Percentiles rank a stretch among this genome's conserved stretches.
phyloP scores from a whole-genome alignment of 2,888 invertebrate genomes.

The Amiota mariae region DNA sequence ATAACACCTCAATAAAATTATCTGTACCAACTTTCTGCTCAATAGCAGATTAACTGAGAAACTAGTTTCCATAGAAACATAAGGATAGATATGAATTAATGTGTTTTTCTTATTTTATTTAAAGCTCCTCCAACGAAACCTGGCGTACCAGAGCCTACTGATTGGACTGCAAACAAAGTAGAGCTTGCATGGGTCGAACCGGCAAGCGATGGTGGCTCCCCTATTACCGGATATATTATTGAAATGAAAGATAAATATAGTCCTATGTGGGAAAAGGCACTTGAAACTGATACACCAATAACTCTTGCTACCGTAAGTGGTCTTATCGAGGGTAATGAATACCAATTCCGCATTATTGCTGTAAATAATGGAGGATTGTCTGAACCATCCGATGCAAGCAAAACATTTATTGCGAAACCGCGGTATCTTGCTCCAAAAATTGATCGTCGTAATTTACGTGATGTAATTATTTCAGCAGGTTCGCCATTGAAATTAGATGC shows the following conservation, averaged over 20 bases:
- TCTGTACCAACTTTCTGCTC: no score
- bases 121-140: conserved; percentile 90
- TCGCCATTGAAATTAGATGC: conserved; percentile 95
- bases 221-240: conserved; percentile 92
- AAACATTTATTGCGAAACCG: conserved; percentile 89
- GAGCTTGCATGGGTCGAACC: conserved; percentile 94
- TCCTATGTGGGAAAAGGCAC: conserved; percentile 93
- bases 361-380: conserved; percentile 96
- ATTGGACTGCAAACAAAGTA: conserved; percentile 94
- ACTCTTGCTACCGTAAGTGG: conserved; percentile 89
- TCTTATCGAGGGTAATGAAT: conserved; percentile 95
- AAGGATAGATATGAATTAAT: neutral
- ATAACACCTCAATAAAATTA: no score
- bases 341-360: conserved; percentile 96
- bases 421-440: conserved; percentile 95
- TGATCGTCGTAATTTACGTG: conserved; percentile 91
- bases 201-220: conserved; percentile 92
- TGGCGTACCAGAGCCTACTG: conserved; percentile 90
- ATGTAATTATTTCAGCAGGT: conserved; percentile 92
- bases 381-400: conserved; percentile 91
- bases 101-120: conserved; percentile 47
- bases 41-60: no score
- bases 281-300: conserved; percentile 84
- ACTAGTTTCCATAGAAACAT: no score
- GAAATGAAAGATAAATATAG: conserved; percentile 95